A percentile compares a stretch with the other conserved stretches of the same genome.
Evolutionary conservation across 2,113 vertebrate species (phyloP).

Genomic region (Pygoscelis antarcticus): DNA sequence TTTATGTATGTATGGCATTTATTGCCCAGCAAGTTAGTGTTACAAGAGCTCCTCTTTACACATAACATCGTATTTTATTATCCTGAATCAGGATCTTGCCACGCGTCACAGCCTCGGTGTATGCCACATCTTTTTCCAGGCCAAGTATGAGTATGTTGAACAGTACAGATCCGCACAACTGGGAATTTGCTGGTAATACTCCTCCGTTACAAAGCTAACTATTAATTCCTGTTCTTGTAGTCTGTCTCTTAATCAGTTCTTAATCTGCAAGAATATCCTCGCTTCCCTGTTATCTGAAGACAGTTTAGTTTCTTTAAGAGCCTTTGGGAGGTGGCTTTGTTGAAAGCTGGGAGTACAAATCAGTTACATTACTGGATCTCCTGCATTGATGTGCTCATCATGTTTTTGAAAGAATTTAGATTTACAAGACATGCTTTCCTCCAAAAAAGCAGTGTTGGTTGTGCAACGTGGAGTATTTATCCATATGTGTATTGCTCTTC

Average conservation of each 20-base stretch:
- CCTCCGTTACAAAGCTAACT: neutral
- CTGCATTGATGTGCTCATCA: rapidly evolving
- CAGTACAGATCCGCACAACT: neutral
- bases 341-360: neutral
- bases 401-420: too few species aligned
- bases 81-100: neutral
- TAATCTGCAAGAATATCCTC: neutral
- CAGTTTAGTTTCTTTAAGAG: neutral
- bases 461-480: neutral
- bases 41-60: neutral
- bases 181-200: neutral
- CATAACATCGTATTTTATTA: neutral
- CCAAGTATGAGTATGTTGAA: neutral
- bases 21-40: neutral
- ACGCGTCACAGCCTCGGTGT: neutral
- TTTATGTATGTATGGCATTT: neutral
- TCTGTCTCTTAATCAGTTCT: neutral
- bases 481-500: rapidly evolving
- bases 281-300: neutral
- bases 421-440: neutral
- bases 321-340: neutral
- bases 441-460: neutral
- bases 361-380: rapidly evolving
- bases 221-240: neutral
- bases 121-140: neutral